These are phyloP conservation scores for Butorides virescens DNA, from an alignment of 2,113 vertebrate species.

Conservation along the genomic window DNA sequence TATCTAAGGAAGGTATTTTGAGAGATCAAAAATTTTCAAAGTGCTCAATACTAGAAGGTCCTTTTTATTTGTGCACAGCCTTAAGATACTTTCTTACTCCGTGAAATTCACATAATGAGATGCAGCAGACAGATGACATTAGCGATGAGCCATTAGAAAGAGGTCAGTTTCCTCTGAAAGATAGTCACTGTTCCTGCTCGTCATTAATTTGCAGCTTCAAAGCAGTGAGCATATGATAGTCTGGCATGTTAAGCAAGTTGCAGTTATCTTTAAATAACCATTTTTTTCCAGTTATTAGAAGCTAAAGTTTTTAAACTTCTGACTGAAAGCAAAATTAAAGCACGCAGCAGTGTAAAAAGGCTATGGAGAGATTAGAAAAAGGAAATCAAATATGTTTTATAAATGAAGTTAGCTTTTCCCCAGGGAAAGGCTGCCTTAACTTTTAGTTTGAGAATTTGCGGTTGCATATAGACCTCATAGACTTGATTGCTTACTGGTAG, in stretches of 20 bases:
- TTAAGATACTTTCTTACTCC: slow-evolving; percentile 92
- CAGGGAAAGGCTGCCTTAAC: slow-evolving; percentile 50
- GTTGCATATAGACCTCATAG: slow-evolving; percentile 1
- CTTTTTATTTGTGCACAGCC: slow-evolving; percentile 98
- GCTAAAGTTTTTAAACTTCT: slow-evolving; percentile 87
- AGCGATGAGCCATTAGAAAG: slow-evolving; percentile 94
- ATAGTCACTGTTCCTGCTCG: slow-evolving; percentile 91
- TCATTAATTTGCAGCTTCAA: slow-evolving; percentile 98
- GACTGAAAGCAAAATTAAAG: slow-evolving; percentile 83
- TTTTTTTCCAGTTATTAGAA: slow-evolving; percentile 88
- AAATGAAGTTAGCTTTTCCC: slow-evolving; percentile 76
- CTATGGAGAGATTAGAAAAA: slow-evolving; percentile 71
- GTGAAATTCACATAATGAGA: slow-evolving; percentile 98
- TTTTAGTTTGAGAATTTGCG: slow-evolving; percentile 49
- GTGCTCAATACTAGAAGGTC: slow-evolving; percentile 93
- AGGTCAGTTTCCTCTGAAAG: slow-evolving; percentile 95
- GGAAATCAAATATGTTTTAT: slow-evolving; percentile 74
- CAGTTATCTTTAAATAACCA: slow-evolving; percentile 92
- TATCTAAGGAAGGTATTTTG: slow-evolving; percentile 93
- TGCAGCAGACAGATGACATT: slow-evolving; percentile 96
- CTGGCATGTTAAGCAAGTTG: slow-evolving; percentile 91
- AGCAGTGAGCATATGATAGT: slow-evolving; percentile 91
- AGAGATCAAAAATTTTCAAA: slow-evolving; percentile 97
- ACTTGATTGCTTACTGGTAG: background rate
- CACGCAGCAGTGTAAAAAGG: slow-evolving; percentile 70